Conservation (phyloP, 2,113 vertebrate genomes). For the Ailurus styani region DNA sequence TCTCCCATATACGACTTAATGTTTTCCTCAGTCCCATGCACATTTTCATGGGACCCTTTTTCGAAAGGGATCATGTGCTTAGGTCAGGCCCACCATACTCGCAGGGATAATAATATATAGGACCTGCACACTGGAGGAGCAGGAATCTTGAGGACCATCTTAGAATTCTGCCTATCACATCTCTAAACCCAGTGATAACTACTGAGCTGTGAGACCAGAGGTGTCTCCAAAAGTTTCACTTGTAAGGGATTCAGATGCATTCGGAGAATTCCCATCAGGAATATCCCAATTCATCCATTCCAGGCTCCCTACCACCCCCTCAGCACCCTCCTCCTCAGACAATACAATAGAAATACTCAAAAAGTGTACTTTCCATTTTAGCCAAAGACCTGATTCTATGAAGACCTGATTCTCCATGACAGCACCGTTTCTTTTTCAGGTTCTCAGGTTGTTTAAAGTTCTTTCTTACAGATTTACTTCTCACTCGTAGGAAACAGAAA, state of each 20-base stretch:
- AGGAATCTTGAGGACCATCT: neutral
- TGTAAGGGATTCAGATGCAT: neutral
- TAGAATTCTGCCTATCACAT: neutral
- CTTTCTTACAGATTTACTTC: neutral
- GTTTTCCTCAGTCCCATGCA: neutral
- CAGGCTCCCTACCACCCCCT: neutral
- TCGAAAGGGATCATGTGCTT: neutral
- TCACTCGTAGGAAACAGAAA: neutral
- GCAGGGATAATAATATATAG: neutral
- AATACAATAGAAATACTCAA: neutral
- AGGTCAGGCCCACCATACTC: neutral
- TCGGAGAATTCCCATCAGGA: neutral
- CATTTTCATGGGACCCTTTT: neutral
- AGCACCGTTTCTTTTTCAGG: neutral
- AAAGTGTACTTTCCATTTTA: neutral
- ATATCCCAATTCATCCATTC: neutral
- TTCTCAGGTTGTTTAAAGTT: neutral
- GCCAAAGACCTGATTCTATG: neutral
- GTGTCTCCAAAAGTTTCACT: neutral
- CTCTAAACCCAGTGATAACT: neutral
- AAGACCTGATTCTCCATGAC: neutral
- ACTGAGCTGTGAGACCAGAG: neutral
- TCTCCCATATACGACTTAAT: neutral
- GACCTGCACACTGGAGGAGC: accelerated
- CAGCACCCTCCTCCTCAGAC: neutral